These are phyloP conservation scores for Lates calcarifer DNA, from an alignment of 2,113 vertebrate genomes.

Conservation along the genomic window DNA sequence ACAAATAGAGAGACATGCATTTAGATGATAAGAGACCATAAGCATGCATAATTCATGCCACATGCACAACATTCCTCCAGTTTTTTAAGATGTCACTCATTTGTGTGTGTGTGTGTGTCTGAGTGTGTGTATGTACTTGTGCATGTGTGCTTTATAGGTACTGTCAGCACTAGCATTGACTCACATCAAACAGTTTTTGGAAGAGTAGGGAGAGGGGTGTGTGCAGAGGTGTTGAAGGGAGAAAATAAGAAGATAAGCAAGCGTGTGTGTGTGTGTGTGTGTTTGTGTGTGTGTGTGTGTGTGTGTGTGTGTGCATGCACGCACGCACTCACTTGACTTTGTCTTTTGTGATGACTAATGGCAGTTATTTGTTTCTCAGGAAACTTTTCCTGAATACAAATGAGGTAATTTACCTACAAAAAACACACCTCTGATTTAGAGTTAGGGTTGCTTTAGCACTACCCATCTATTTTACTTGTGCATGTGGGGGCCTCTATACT, in stretches of 20 bases:
- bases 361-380: slow-evolving; percentile 57
- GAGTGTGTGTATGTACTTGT: background rate
- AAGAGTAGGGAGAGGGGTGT: background rate
- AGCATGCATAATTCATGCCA: slow-evolving; percentile 72
- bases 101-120: slow-evolving; percentile 14
- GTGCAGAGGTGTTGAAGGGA: background rate
- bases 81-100: slow-evolving; percentile 49
- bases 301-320: background rate
- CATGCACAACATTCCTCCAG: slow-evolving; percentile 19
- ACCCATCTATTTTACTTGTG: slow-evolving; percentile 41
- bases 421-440: slow-evolving; percentile 34
- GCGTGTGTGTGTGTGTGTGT: background rate
- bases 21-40: slow-evolving; percentile 64
- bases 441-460: slow-evolving; percentile 37
- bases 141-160: slow-evolving; percentile 12
- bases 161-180: slow-evolving; percentile 12
- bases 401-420: slow-evolving; percentile 57
- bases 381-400: slow-evolving; percentile 63
- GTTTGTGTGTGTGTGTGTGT: background rate
- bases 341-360: slow-evolving; percentile 60
- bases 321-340: background rate
- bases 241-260: background rate
- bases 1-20: slow-evolving; percentile 64
- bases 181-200: slow-evolving; percentile 32
- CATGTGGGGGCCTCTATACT: slow-evolving; percentile 1